phyloP scores from a whole-genome alignment of 2,113 vertebrate species.

The Colius striatus region DNA sequence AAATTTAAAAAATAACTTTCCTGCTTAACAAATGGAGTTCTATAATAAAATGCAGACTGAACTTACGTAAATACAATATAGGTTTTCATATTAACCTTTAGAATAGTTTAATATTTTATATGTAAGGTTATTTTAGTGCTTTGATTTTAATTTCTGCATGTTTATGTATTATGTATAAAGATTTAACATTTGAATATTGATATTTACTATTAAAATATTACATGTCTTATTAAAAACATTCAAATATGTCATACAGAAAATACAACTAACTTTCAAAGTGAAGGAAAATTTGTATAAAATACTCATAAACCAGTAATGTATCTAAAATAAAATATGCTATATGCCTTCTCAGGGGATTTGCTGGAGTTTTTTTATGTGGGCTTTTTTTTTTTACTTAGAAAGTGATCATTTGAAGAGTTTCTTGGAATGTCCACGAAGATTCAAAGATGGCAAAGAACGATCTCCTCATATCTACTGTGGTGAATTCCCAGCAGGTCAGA shows the following conservation, averaged over 20 bases:
- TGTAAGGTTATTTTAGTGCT: background rate
- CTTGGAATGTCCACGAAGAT: background rate
- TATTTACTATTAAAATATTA: background rate
- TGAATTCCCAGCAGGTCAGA: background rate
- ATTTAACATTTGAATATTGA: background rate
- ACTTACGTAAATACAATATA: background rate
- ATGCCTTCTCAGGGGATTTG: background rate
- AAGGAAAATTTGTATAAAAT: background rate
- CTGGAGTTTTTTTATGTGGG: background rate
- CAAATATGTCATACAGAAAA: background rate
- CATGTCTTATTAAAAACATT: background rate
- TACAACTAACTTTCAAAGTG: background rate
- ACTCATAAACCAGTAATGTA: background rate
- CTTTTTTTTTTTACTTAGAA: background rate
- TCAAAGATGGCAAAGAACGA: background rate
- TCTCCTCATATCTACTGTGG: fast-evolving
- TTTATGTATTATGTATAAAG: background rate
- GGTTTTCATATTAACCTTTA: background rate
- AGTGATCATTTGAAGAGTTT: background rate
- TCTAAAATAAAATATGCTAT: background rate
- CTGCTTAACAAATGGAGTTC: background rate
- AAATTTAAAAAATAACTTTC: background rate
- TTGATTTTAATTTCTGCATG: background rate
- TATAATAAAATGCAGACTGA: background rate
- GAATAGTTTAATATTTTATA: background rate